Conservation (phyloP, 1,140 invertebrate genomes). For the Phortica variegata region DNA sequence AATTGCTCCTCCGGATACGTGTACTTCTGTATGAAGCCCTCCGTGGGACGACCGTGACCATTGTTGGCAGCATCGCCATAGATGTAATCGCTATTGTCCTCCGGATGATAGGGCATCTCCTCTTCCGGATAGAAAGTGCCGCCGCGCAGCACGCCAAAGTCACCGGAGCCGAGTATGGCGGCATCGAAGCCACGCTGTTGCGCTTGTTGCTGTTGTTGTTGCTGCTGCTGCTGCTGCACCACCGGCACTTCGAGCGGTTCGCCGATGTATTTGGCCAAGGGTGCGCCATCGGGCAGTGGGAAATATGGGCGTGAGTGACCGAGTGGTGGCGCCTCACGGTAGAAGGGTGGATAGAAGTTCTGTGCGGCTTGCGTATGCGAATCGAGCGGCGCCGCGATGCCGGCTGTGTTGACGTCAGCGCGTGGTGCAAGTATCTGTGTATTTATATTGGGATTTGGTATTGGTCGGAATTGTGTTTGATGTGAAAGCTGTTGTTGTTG, state of each 20-base stretch:
- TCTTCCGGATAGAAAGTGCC: slow-evolving; percentile 75
- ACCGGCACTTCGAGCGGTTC: slow-evolving; percentile 18
- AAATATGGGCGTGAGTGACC: slow-evolving; percentile 53
- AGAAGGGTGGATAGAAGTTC: slow-evolving; percentile 54
- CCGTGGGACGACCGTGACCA: slow-evolving; percentile 64
- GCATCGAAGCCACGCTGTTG: slow-evolving; percentile 48
- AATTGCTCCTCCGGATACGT: slow-evolving; percentile 74
- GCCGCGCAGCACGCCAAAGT: slow-evolving; percentile 83
- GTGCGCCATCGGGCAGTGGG: slow-evolving; percentile 18
- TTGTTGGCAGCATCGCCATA: slow-evolving; percentile 61
- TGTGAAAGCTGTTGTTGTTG: slow-evolving; percentile 10
- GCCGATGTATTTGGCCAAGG: not conserved
- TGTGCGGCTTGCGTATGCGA: slow-evolving; percentile 52
- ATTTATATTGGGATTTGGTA: slow-evolving; percentile 24
- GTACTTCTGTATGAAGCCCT: slow-evolving; percentile 55
- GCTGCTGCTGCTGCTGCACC: slow-evolving; percentile 22
- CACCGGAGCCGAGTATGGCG: slow-evolving; percentile 76
- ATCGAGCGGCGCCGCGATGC: slow-evolving; percentile 13
- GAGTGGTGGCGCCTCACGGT: slow-evolving; percentile 49
- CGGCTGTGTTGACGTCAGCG: slow-evolving; percentile 19
- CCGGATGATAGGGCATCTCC: slow-evolving; percentile 59
- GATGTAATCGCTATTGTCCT: slow-evolving; percentile 60
- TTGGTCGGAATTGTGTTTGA: slow-evolving; percentile 37
- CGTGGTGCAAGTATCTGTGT: slow-evolving; percentile 19
- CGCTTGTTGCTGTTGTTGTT: slow-evolving; percentile 15